phyloP scores from a whole-genome alignment of 2,797 vertebrate species.

The Helarctos malayanus region DNA sequence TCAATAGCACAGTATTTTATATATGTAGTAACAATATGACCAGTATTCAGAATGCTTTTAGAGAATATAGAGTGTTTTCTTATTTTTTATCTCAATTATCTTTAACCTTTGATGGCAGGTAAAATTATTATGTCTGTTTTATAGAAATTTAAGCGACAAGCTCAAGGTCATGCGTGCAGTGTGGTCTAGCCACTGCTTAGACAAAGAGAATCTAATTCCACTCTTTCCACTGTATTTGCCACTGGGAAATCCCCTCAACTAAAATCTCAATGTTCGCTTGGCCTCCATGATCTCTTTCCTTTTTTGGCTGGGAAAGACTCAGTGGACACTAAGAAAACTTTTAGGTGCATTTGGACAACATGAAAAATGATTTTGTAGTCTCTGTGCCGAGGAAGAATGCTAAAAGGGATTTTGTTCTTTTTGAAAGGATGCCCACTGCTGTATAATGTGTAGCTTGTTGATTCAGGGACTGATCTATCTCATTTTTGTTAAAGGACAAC shows the following conservation, averaged over 20 bases:
- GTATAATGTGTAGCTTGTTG: neutral
- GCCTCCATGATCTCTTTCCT: neutral
- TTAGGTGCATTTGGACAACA: slow-evolving; percentile 21
- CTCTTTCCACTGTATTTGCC: neutral
- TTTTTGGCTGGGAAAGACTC: neutral
- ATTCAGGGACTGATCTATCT: neutral
- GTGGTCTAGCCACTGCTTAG: neutral
- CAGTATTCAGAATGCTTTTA: neutral
- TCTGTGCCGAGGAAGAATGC: neutral
- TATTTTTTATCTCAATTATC: slow-evolving; percentile 55
- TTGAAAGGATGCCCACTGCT: neutral
- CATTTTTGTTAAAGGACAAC: slow-evolving; percentile 43
- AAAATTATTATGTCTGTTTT: slow-evolving; percentile 19
- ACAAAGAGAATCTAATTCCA: neutral
- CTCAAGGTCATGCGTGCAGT: neutral
- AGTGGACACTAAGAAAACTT: neutral
- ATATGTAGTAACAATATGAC: neutral
- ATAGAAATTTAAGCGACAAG: slow-evolving; percentile 28
- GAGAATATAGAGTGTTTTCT: neutral
- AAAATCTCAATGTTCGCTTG: neutral
- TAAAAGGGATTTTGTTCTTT: neutral
- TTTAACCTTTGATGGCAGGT: neutral
- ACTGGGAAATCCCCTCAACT: neutral
- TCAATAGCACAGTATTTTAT: neutral
- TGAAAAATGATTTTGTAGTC: slow-evolving; percentile 37